phyloP scores from a whole-genome alignment of 2,888 invertebrate species.

The Himalopsyche kuldschensis region DNA sequence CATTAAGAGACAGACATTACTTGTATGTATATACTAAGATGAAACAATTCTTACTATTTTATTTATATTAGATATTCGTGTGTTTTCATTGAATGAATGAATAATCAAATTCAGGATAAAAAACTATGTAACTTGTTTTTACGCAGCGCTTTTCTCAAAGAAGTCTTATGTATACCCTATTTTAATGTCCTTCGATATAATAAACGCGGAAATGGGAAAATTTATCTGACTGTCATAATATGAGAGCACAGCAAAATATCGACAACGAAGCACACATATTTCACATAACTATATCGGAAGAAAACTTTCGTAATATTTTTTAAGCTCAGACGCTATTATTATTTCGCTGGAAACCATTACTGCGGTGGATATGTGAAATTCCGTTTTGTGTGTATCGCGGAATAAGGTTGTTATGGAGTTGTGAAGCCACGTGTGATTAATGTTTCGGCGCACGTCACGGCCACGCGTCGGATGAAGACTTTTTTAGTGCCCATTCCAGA shows the following conservation, averaged over 20 bases:
- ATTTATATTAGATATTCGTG: no score
- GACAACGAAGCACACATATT: not conserved
- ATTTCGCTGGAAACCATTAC: not conserved
- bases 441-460: conserved; percentile 12
- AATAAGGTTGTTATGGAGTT: not conserved
- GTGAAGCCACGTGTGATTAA: conserved; percentile 12
- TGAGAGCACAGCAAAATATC: not conserved
- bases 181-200: not conserved
- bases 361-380: not conserved
- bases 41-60: no score
- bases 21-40: no score
- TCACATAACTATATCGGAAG: not conserved
- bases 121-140: no score
- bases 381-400: not conserved
- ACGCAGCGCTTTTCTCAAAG: no score
- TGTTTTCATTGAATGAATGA: no score
- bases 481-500: not conserved
- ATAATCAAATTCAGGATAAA: no score
- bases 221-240: not conserved
- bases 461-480: not conserved
- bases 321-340: not conserved
- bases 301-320: not conserved
- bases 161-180: not conserved
- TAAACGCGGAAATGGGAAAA: not conserved
- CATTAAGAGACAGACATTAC: no score